Conservation (phyloP, 2,113 vertebrate species). For the rat (Rattus norvegicus) region GRCr8 NC_086020.1:118666501-118667000, state of each 20-base stretch:
- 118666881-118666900: conserved; percentile 83
- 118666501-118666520: conserved; percentile 14
- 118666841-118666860: conserved; percentile 80
- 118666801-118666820: conserved; percentile 76
- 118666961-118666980: conserved; percentile 69
- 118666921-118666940: conserved; percentile 80
- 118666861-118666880: conserved; percentile 84
- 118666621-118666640: neutral
- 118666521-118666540: neutral
- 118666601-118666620: conserved; percentile 29
- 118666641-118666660: neutral
- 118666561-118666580: conserved; percentile 31
- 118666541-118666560: neutral
- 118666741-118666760: conserved; percentile 10
- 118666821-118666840: conserved; percentile 81
- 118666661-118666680: conserved; percentile 18
- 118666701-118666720: neutral
- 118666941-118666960: conserved; percentile 85
- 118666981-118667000: conserved; percentile 86
- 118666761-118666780: conserved; percentile 57
- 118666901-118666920: conserved; percentile 83
- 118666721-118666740: conserved; percentile 35
- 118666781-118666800: conserved; percentile 68
- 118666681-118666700: conserved; percentile 27
- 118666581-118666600: neutral